These are phyloP conservation scores for Cheirogaleus medius DNA, from an alignment of 2,113 vertebrate species.

Conservation along the genomic window DNA sequence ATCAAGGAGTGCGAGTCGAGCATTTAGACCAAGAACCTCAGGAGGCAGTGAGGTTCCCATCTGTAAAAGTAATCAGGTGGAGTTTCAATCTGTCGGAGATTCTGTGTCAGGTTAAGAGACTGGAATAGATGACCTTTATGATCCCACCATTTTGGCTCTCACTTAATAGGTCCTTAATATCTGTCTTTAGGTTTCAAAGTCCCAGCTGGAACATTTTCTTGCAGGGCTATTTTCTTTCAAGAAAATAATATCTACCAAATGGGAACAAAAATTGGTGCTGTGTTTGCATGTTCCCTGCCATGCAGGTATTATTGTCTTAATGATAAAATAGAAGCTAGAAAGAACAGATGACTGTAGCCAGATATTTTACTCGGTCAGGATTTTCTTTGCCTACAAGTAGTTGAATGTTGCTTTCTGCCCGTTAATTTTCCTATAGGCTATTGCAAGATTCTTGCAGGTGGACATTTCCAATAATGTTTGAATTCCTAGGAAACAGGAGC, in stretches of 20 bases:
- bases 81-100: background rate
- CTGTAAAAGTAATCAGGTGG: background rate
- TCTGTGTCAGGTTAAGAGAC: background rate
- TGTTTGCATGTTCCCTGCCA: constrained; percentile 9
- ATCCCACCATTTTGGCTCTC: background rate
- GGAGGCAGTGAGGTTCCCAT: background rate
- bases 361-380: background rate
- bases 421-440: background rate
- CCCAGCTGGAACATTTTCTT: constrained; percentile 38
- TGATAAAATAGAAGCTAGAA: background rate
- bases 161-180: constrained; percentile 42
- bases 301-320: background rate
- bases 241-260: constrained; percentile 36
- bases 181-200: background rate
- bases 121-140: background rate
- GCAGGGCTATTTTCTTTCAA: constrained; percentile 45
- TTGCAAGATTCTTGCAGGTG: background rate
- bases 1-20: background rate
- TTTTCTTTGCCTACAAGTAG: background rate
- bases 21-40: background rate
- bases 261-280: constrained; percentile 37
- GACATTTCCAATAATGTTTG: constrained; percentile 42
- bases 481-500: background rate
- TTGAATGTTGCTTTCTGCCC: background rate
- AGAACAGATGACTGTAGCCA: background rate